phyloP scores from a whole-genome alignment of 2,113 vertebrate species.

The Pseudorasbora parva region DNA sequence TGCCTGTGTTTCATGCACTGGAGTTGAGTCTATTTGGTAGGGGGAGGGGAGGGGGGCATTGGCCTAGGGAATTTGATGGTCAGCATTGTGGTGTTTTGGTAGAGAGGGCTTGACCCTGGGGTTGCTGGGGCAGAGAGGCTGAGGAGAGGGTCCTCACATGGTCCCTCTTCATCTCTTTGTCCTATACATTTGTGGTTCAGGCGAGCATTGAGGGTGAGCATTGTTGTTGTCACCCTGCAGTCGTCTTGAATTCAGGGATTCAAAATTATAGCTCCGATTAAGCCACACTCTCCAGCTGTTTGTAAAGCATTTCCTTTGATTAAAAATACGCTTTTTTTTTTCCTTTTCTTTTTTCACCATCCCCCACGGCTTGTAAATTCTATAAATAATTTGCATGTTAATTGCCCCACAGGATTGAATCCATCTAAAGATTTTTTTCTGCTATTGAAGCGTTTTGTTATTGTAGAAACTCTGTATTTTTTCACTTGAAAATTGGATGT shows the following conservation, averaged over 20 bases:
- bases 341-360: background rate
- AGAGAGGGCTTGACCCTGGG: slow-evolving; percentile 45
- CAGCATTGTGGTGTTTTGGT: slow-evolving; percentile 24
- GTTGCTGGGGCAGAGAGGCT: background rate
- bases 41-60: background rate
- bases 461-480: slow-evolving; percentile 2
- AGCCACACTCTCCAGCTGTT: slow-evolving; percentile 14
- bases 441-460: slow-evolving; percentile 34
- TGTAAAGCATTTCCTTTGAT: slow-evolving; percentile 36
- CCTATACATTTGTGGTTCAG: slow-evolving; percentile 20
- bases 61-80: slow-evolving; percentile 49
- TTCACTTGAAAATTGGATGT: slow-evolving; percentile 34
- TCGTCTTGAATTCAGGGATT: background rate
- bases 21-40: slow-evolving; percentile 45
- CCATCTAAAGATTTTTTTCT: slow-evolving; percentile 32
- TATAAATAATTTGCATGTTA: slow-evolving; percentile 45
- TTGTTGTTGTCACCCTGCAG: slow-evolving; percentile 13
- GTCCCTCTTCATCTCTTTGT: slow-evolving; percentile 29
- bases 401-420: slow-evolving; percentile 34
- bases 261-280: slow-evolving; percentile 1
- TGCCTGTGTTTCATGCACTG: slow-evolving; percentile 30
- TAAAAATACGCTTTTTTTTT: slow-evolving; percentile 6
- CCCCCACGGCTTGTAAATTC: slow-evolving; percentile 34
- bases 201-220: background rate
- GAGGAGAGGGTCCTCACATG: background rate